These are phyloP conservation scores for Entomobrya multifasciata DNA, from an alignment of 2,888 invertebrate species.

Conservation along the genomic window DNA sequence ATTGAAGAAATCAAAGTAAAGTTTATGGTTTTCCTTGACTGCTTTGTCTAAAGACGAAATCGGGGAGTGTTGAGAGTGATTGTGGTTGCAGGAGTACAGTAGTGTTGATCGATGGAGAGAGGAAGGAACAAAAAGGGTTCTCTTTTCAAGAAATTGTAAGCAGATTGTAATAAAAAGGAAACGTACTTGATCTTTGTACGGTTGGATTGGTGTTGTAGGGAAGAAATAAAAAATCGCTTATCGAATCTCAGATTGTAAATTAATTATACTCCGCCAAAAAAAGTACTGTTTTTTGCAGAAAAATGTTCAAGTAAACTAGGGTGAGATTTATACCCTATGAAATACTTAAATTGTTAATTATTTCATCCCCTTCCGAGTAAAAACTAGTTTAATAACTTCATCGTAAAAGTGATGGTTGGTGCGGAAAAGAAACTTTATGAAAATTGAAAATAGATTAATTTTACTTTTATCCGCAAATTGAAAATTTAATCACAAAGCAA, in stretches of 20 bases:
- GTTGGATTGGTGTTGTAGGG: not conserved
- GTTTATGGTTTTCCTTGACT: too few species aligned
- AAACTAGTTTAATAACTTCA: too few species aligned
- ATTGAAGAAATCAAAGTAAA: too few species aligned
- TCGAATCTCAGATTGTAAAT: not conserved
- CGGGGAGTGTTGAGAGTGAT: too few species aligned
- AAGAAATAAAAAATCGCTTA: conserved; percentile 3
- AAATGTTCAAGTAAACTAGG: too few species aligned
- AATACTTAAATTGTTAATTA: too few species aligned
- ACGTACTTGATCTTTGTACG: not conserved
- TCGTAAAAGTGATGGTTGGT: too few species aligned
- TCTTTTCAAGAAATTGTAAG: too few species aligned
- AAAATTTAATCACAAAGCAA: conserved; percentile 21
- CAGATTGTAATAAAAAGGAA: not conserved
- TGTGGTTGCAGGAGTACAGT: too few species aligned
- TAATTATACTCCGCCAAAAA: not conserved
- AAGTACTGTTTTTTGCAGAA: too few species aligned
- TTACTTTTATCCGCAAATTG: conserved; percentile 2
- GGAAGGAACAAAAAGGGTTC: not conserved
- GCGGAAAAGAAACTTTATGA: not conserved
- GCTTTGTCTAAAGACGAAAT: too few species aligned
- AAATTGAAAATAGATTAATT: not conserved
- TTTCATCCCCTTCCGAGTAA: too few species aligned
- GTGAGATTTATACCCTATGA: not conserved
- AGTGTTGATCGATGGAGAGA: not conserved